These are phyloP conservation scores for Notothenia coriiceps DNA, from an alignment of 2,113 vertebrate species.

Conservation along the genomic window DNA sequence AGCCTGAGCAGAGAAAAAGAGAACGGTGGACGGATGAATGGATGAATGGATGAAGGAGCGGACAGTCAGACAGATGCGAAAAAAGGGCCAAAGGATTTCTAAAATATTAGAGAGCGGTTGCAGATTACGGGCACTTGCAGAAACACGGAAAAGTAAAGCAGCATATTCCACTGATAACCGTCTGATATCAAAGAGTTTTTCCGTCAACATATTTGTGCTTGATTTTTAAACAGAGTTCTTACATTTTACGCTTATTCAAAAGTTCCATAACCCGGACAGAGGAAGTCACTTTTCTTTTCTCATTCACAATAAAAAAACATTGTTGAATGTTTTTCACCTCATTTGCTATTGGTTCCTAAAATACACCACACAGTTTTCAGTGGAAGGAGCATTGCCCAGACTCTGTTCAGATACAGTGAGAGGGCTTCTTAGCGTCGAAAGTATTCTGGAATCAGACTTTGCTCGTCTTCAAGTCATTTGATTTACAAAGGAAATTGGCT, in stretches of 20 bases:
- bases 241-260: background rate
- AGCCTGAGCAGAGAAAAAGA: conserved; percentile 34
- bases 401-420: conserved; percentile 7
- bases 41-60: conserved; percentile 18
- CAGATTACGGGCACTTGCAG: background rate
- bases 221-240: conserved; percentile 3
- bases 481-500: conserved; percentile 5
- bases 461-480: conserved; percentile 4
- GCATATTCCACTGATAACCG: background rate
- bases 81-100: conserved; percentile 30
- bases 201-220: background rate
- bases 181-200: conserved; percentile 13
- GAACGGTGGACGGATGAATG: conserved; percentile 28
- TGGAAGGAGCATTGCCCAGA: conserved; percentile 5
- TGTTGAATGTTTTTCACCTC: conserved; percentile 11
- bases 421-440: background rate
- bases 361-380: conserved; percentile 18
- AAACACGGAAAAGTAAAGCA: conserved; percentile 23
- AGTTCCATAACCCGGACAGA: background rate
- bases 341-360: conserved; percentile 5
- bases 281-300: background rate
- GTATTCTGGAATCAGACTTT: conserved; percentile 26
- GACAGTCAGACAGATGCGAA: conserved; percentile 19
- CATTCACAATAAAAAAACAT: background rate
- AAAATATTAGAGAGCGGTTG: conserved; percentile 18